These are phyloP conservation scores for Eptesicus fuscus DNA, from an alignment of 2,113 vertebrate species.

Conservation along the genomic window DNA sequence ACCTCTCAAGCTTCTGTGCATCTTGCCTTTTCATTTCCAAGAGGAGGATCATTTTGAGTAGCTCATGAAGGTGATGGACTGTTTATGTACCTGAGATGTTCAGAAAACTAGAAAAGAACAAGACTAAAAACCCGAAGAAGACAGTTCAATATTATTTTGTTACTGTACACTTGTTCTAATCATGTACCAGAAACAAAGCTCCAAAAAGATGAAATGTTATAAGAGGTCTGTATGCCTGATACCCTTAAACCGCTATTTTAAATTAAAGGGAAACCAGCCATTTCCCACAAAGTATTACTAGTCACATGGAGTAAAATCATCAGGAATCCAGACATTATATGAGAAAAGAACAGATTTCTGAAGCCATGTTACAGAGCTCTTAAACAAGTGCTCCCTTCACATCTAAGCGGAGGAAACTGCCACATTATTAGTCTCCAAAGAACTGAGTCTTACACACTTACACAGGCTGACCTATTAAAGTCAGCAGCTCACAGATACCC, in stretches of 20 bases:
- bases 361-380: not conserved
- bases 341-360: not conserved
- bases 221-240: not conserved
- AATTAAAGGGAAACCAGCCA: not conserved
- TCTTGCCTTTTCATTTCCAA: not conserved
- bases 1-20: not conserved
- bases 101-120: conserved; percentile 13
- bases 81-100: not conserved
- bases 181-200: conserved; percentile 23
- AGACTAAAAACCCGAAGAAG: not conserved
- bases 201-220: not conserved
- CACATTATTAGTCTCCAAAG: conserved; percentile 21
- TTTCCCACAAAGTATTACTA: conserved; percentile 17
- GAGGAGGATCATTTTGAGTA: not conserved
- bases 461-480: conserved; percentile 61
- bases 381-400: conserved; percentile 31
- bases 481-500: conserved; percentile 64
- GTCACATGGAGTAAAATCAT: not conserved
- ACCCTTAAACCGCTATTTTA: conserved; percentile 8
- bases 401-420: not conserved
- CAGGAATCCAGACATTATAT: not conserved
- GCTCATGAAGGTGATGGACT: not conserved
- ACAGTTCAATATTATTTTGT: not conserved
- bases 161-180: not conserved
- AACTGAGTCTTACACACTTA: conserved; percentile 19